A percentile compares a stretch with the other conserved stretches of the same genome.
Evolutionary conservation across 2,888 invertebrate species (phyloP).

Genomic region (Nomada ruficornis): DNA sequence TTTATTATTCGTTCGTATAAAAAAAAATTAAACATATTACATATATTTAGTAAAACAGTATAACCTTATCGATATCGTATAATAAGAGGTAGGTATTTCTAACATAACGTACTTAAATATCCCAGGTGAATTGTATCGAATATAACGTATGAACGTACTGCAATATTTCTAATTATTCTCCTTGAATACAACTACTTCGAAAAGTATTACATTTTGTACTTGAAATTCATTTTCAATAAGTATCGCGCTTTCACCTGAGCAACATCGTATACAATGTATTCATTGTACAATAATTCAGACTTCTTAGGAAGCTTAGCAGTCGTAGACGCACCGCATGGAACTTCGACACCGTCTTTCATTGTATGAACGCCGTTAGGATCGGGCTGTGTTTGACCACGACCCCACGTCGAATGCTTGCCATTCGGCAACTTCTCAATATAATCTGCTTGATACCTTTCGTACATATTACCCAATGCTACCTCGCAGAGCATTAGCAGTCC

Average conservation of each 20-base stretch:
- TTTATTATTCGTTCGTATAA: slow-evolving; percentile 36
- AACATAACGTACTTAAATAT: background rate
- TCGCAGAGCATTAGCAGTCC: slow-evolving; percentile 97
- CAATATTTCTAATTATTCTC: background rate
- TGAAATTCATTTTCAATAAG: slow-evolving; percentile 93
- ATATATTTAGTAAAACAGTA: background rate
- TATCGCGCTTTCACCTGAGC: slow-evolving; percentile 97
- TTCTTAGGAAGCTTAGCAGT: slow-evolving; percentile 82
- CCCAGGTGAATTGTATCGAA: slow-evolving; percentile 9
- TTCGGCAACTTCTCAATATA: slow-evolving; percentile 91
- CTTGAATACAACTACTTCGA: background rate
- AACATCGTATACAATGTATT: slow-evolving; percentile 97
- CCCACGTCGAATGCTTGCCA: slow-evolving; percentile 95
- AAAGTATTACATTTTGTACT: slow-evolving; percentile 87
- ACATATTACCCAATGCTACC: slow-evolving; percentile 97
- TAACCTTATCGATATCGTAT: slow-evolving; percentile 12
- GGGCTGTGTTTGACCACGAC: slow-evolving; percentile 93
- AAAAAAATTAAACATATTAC: slow-evolving; percentile 22
- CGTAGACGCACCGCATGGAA: slow-evolving; percentile 90
- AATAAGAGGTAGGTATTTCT: slow-evolving; percentile 36
- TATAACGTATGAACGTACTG: slow-evolving; percentile 6
- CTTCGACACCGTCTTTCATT: slow-evolving; percentile 89
- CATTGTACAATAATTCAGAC: slow-evolving; percentile 93
- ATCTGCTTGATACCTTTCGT: slow-evolving; percentile 90
- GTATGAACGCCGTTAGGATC: slow-evolving; percentile 88